Base-by-base conservation (phyloP, 2,888 invertebrate species). In the Phengaris alcon region DNA sequence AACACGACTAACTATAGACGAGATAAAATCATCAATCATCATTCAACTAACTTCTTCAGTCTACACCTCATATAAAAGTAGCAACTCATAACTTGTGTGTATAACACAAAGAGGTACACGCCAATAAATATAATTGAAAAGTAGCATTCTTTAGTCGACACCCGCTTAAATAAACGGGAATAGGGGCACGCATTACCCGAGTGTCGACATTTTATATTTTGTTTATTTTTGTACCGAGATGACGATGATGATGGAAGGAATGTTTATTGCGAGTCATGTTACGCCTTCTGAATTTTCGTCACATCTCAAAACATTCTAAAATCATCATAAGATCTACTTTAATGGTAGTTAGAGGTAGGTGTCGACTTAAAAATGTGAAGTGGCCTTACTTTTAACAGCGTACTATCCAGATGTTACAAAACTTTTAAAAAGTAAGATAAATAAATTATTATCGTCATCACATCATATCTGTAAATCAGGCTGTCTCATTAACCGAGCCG, bases 131-230 rank as follows among this genome's bases (percentile, higher is more conserved):
- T 59, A 74, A 15, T 64, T 35, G 46, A 59, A 59, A 15, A 13
- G 64, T 44, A 64, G 10, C 64, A 64, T 64, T 64, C 12, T 64
- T 44, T 64, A 64, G 35, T 64, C 64, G 35, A 35, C 64, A 64
- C 35, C 64, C 64, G 64, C 64, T 64, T 64, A 44, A 35, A 44
- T 64, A 64, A 59, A 64, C 64, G 35, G 64, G 64, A 69, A 69
- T 15, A n/a, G 69, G 69, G 48, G 48, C 46, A 69, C 69, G 46
- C 69, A 69, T 15, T 48, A 48, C 48, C n/a, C 15, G 48, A n/a
- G 48, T 48, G 69, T 69, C 48, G 15, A 48, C 69, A 69, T 48
- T 69, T 69, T 69, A 69, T 69, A 69, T 48, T 69, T 69, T 69
- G 48, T 69, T 48, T 69, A n/a, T 69, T 48, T 69, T 69, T 48